Conservation (phyloP, 64 coral and sea anemone genomes). For the Orbicella faveolata region DNA sequence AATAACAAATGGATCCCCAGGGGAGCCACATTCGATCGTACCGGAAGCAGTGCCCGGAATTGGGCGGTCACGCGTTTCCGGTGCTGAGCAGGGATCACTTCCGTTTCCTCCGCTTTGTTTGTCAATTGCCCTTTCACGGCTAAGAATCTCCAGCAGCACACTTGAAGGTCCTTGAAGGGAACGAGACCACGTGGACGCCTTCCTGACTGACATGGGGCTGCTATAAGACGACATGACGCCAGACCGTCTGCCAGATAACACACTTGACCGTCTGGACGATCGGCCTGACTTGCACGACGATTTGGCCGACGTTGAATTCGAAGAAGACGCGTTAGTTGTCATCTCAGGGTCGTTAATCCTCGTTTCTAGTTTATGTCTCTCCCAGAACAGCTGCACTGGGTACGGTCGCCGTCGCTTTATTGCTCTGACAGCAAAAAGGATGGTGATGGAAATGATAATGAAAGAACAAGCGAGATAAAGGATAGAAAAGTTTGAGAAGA, state of each 20-base stretch:
- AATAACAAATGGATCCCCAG: background rate
- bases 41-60: background rate
- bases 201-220: background rate
- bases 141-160: background rate
- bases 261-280: background rate
- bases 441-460: background rate
- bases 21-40: background rate
- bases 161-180: background rate
- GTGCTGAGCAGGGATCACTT: background rate
- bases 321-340: background rate
- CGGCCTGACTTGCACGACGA: background rate
- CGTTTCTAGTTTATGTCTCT: constrained; percentile 9
- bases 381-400: constrained; percentile 17
- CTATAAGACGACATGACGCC: background rate
- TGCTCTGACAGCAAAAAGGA: background rate
- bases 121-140: background rate
- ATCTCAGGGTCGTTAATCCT: constrained; percentile 12
- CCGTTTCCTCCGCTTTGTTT: background rate
- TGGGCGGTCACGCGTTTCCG: background rate
- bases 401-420: background rate
- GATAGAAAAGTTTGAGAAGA: background rate
- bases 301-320: background rate
- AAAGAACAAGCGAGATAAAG: background rate
- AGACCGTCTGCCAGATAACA: background rate
- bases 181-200: background rate